phyloP scores from a whole-genome alignment of 2,113 vertebrate species.

The Semnopithecus entellus region DNA sequence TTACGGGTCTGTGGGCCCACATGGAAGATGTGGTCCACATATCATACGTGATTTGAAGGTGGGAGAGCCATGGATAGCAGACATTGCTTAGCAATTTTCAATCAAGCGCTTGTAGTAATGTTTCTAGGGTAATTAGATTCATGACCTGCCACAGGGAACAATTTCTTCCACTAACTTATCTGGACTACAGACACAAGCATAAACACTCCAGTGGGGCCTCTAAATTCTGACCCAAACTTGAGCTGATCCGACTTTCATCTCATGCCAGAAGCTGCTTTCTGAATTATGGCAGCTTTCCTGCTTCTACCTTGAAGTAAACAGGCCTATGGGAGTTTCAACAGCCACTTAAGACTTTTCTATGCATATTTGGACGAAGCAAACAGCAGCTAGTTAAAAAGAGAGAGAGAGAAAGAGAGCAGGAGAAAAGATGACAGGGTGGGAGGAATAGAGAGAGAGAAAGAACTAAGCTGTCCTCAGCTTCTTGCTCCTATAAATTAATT shows the following conservation, averaged over 20 bases:
- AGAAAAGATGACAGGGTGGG: not conserved
- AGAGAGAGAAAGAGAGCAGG: not conserved
- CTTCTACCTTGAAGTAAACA: slow-evolving; percentile 73
- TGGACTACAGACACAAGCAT: slow-evolving; percentile 71
- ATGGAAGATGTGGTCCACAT: accelerated
- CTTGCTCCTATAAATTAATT: slow-evolving; percentile 67
- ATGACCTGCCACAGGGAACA: slow-evolving; percentile 57
- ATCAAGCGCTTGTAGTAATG: slow-evolving; percentile 28
- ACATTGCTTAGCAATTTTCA: slow-evolving; percentile 37
- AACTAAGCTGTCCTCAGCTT: slow-evolving; percentile 14
- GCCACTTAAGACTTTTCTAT: slow-evolving; percentile 47
- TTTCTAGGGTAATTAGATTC: slow-evolving; percentile 75
- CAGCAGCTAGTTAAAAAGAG: not conserved
- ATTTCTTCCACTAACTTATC: slow-evolving; percentile 72
- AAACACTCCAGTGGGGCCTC: slow-evolving; percentile 73
- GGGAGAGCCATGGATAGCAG: not conserved
- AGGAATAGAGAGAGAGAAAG: not conserved
- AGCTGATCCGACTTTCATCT: slow-evolving; percentile 75
- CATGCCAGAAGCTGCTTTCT: slow-evolving; percentile 57
- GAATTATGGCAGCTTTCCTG: slow-evolving; percentile 65
- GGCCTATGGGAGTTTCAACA: slow-evolving; percentile 54
- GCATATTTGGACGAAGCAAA: slow-evolving; percentile 58
- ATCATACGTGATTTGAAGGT: not conserved
- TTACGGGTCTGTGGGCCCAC: not conserved
- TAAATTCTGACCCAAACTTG: slow-evolving; percentile 79